These are phyloP conservation scores for Gryllus bimaculatus DNA, from an alignment of 1,140 invertebrate genomes.

Conservation along the genomic window DNA sequence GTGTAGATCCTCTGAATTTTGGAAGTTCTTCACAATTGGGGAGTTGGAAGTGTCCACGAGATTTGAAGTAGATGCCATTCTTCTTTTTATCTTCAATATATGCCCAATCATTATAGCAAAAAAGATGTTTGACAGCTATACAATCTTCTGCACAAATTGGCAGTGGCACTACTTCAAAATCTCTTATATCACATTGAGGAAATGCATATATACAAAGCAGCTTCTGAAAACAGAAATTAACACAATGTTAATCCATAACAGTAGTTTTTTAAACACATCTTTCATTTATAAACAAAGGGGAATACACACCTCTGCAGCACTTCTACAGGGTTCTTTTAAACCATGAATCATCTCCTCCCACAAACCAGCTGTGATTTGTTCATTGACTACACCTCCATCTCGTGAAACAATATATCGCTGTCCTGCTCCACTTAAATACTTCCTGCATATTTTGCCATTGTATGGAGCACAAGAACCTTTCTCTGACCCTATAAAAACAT, in stretches of 20 bases:
- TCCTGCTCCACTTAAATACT: conserved; percentile 57
- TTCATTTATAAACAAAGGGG: conserved; percentile 18
- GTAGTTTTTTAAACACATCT: not conserved
- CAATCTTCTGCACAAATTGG: conserved; percentile 88
- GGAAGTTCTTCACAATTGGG: conserved; percentile 77
- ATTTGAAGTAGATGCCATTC: conserved; percentile 62
- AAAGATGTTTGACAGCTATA: conserved; percentile 75
- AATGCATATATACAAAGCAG: conserved; percentile 86
- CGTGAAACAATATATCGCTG: conserved; percentile 69
- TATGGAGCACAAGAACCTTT: conserved; percentile 75
- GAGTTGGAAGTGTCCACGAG: conserved; percentile 75
- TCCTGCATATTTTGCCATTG: conserved; percentile 77
- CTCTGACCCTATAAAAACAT: not conserved
- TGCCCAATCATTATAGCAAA: conserved; percentile 90
- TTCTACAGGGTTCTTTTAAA: conserved; percentile 69
- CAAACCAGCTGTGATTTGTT: conserved; percentile 67
- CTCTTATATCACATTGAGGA: conserved; percentile 66
- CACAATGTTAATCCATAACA: not conserved
- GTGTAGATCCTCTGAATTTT: conserved; percentile 39
- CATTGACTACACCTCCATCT: conserved; percentile 67
- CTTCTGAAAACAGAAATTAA: conserved; percentile 42
- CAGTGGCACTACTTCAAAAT: conserved; percentile 41
- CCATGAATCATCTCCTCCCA: conserved; percentile 77
- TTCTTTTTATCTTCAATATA: conserved; percentile 81
- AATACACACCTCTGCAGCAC: conserved; percentile 62